These are phyloP conservation scores for Cettia cetti DNA, from an alignment of 2,113 vertebrate genomes.

Conservation along the genomic window DNA sequence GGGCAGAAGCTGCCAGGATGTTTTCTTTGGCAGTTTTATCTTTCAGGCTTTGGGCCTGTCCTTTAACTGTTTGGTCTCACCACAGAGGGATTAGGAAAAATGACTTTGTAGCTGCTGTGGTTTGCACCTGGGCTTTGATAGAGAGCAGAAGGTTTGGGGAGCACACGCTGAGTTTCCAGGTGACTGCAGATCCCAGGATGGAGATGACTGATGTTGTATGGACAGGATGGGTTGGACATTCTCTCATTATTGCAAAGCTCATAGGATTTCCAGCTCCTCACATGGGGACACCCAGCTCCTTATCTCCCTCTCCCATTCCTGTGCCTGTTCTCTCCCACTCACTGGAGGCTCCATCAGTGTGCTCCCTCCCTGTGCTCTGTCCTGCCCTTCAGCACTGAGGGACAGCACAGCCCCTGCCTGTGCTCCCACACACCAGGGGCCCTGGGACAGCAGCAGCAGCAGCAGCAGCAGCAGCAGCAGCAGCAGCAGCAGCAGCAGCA, in stretches of 20 bases:
- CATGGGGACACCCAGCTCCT: background rate
- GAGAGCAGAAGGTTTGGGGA: background rate
- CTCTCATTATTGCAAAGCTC: background rate
- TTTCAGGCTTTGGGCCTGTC: background rate
- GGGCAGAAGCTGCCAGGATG: background rate
- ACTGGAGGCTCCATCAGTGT: background rate
- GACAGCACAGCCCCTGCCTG: background rate
- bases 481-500: background rate
- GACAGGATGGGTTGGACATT: too few species aligned
- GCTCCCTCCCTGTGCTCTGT: rapidly evolving
- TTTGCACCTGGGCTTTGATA: background rate
- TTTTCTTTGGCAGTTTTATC: background rate
- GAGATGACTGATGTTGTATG: background rate
- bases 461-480: background rate
- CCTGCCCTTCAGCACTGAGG: background rate
- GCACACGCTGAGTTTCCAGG: background rate
- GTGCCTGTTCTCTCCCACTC: background rate
- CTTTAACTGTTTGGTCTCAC: background rate
- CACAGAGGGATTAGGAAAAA: background rate
- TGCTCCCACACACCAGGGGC: rapidly evolving
- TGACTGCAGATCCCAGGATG: background rate
- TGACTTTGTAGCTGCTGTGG: background rate
- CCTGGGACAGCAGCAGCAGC: background rate
- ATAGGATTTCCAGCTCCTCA: background rate
- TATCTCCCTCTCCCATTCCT: background rate